Conservation (phyloP, 2,888 invertebrate species). For the Drosophila neonasuta region DNA sequence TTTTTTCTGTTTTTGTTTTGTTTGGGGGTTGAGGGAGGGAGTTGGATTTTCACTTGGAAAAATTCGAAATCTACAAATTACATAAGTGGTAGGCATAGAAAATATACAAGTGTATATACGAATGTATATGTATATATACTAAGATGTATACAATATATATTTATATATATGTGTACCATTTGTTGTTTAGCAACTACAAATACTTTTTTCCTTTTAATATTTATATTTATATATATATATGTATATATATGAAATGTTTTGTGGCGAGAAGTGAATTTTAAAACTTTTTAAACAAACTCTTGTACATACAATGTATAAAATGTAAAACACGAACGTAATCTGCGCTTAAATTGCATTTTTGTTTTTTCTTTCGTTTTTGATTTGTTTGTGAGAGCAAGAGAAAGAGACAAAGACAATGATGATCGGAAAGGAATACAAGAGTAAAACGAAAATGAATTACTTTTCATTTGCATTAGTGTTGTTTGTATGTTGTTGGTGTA, state of each 20-base stretch:
- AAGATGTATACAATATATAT: slow-evolving; percentile 68
- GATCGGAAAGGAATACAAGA: slow-evolving; percentile 30
- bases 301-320: slow-evolving; percentile 32
- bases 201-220: slow-evolving; percentile 64
- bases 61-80: slow-evolving; percentile 75
- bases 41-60: slow-evolving; percentile 58
- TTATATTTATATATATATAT: slow-evolving; percentile 49
- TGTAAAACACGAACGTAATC: slow-evolving; percentile 42
- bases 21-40: slow-evolving; percentile 6
- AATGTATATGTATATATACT: slow-evolving; percentile 57
- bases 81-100: slow-evolving; percentile 78
- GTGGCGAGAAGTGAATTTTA: slow-evolving; percentile 47
- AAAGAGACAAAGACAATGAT: slow-evolving; percentile 49
- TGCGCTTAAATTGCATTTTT: slow-evolving; percentile 32
- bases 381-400: slow-evolving; percentile 58
- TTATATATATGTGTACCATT: slow-evolving; percentile 59
- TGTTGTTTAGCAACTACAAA: slow-evolving; percentile 77
- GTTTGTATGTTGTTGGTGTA: slow-evolving; percentile 10
- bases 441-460: slow-evolving; percentile 30
- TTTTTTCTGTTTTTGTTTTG: not conserved
- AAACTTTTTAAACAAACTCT: slow-evolving; percentile 50
- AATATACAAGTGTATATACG: slow-evolving; percentile 77
- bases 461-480: slow-evolving; percentile 30
- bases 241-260: slow-evolving; percentile 57
- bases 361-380: slow-evolving; percentile 33